Conservation (phyloP, 2,113 vertebrate species). For the Ptyas mucosa region DNA sequence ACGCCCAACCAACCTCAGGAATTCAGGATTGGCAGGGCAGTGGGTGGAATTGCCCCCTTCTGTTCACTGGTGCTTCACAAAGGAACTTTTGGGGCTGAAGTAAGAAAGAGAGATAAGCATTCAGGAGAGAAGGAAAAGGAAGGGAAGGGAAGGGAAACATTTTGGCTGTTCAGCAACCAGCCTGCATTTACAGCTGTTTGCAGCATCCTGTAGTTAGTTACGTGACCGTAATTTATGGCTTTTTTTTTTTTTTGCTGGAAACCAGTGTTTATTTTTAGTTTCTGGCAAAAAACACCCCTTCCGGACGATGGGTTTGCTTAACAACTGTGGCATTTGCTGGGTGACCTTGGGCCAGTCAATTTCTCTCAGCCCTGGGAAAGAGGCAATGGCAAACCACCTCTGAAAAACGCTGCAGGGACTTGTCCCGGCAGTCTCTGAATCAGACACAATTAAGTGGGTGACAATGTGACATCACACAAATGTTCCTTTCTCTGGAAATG, state of each 20-base stretch:
- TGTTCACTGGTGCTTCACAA: neutral
- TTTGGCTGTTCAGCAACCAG: neutral
- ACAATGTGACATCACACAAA: neutral
- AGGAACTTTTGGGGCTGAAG: neutral
- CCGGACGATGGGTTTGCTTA: neutral
- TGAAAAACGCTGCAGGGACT: neutral
- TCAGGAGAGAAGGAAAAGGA: neutral
- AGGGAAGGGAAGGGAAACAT: neutral
- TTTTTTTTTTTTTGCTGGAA: too few relatives aligned
- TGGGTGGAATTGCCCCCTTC: neutral
- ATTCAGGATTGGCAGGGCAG: neutral
- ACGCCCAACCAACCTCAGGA: neutral
- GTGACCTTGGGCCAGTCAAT: neutral
- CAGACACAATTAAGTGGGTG: neutral
- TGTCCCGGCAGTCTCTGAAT: neutral
- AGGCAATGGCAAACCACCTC: neutral
- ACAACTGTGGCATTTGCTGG: neutral
- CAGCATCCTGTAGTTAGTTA: neutral
- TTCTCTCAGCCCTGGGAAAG: neutral
- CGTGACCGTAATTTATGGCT: neutral
- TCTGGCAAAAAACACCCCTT: too few relatives aligned
- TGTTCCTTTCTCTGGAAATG: neutral
- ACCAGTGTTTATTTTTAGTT: too few relatives aligned
- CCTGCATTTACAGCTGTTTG: neutral
- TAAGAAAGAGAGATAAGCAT: neutral